Conservation (phyloP, 2,113 vertebrate genomes). For the Sceloporus undulatus region DNA sequence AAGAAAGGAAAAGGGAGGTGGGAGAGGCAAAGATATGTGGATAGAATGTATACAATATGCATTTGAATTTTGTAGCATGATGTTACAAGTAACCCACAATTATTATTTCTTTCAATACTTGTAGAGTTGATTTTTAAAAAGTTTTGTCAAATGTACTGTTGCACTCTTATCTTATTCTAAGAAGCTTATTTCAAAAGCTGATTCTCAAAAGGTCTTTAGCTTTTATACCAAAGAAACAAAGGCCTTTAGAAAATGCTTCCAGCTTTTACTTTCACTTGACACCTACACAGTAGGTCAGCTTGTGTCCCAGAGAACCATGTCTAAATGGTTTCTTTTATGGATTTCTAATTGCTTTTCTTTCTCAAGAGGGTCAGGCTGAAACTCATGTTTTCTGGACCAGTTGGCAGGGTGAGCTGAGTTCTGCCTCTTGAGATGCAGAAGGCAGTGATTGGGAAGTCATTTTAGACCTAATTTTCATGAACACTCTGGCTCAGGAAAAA, state of each 20-base stretch:
- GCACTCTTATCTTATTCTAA: conserved; percentile 38
- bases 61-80: conserved; percentile 13
- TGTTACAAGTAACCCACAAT: neutral
- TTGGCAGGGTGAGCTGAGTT: conserved; percentile 28
- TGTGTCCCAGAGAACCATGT: conserved; percentile 46
- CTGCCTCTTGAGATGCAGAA: conserved; percentile 52
- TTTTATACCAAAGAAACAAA: conserved; percentile 74
- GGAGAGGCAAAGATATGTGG: neutral
- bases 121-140: neutral
- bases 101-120: conserved; percentile 42
- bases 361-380: conserved; percentile 57
- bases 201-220: conserved; percentile 65
- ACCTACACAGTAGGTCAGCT: conserved; percentile 66
- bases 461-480: conserved; percentile 49
- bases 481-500: conserved; percentile 31
- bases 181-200: conserved; percentile 70
- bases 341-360: conserved; percentile 63
- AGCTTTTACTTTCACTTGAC: conserved; percentile 68
- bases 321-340: conserved; percentile 71
- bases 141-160: conserved; percentile 18
- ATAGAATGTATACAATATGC: neutral
- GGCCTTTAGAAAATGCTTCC: conserved; percentile 67
- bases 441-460: conserved; percentile 44
- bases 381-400: conserved; percentile 19
- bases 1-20: neutral